Evolutionary conservation across 2,888 invertebrate species (phyloP), one percentile per base, ranked within the genome.

Genomic region (Synergus japonicus): DNA sequence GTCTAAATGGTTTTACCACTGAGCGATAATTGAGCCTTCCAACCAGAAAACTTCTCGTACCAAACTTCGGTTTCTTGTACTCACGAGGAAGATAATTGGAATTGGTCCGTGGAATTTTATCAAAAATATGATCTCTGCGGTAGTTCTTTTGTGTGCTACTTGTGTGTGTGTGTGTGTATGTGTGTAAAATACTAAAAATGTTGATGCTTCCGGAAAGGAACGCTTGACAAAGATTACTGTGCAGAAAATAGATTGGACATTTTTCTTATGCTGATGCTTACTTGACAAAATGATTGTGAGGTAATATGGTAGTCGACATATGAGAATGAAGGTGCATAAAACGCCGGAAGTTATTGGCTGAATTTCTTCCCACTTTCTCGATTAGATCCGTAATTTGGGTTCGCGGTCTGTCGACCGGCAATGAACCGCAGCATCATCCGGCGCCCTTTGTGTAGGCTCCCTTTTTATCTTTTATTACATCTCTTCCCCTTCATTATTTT

Each of bases 351-450:
- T 79, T 79, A 82, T 81, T 76, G 76, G 77, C 69, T 81, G 29
- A 78, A 78, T 63, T 60, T 46, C 69, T 73, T 73, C 13, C 73
- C 73, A 73, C 49, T 78, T 83, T 54, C 77, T 79, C 79, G 84
- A 86, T 82, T 85, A 84, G 83, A 84, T 86, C 83, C 79, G 81
- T 79, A 83, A 84, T 83, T 85, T 82, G 73, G 73, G 82, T 78
- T 76, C 79, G 63, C 79, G 79, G 82, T 82, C 81, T 79, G 76
- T 78, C 79, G 79, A 49, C 22, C 78, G 69, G 43, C 82, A 84
- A 84, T 80, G 83, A 83, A 87, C 86, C 84, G 84, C 86, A 84
- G 83, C 85, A 84, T 86, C 86, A 82, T 85, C 86, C 87, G 86
- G 85, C 84, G 81, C 81, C 82, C 81, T 83, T 81, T 83, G 82